These are phyloP conservation scores for Epistrophella euchroma DNA, from an alignment of 2,888 invertebrate genomes.

Conservation along the genomic window DNA sequence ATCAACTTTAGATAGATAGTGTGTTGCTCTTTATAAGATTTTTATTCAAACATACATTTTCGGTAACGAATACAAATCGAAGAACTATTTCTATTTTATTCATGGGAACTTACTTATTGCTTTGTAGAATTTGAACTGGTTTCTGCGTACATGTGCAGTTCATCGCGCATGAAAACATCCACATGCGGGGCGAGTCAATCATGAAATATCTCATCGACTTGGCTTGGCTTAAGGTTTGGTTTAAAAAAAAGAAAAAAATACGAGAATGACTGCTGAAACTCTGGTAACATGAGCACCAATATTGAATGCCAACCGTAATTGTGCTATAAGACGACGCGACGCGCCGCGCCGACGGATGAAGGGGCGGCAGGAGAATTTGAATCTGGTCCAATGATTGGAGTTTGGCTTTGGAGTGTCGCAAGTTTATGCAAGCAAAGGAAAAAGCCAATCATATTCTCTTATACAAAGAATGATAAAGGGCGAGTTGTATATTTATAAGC, in stretches of 20 bases:
- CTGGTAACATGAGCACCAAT: slow-evolving; percentile 45
- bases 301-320: slow-evolving; percentile 59
- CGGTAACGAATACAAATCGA: slow-evolving; percentile 18
- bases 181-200: slow-evolving; percentile 57
- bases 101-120: slow-evolving; percentile 31
- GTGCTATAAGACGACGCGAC: slow-evolving; percentile 3
- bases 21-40: slow-evolving; percentile 8
- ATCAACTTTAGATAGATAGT: slow-evolving; percentile 30
- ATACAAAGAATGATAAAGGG: slow-evolving; percentile 49
- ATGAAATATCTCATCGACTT: slow-evolving; percentile 58
- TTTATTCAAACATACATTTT: slow-evolving; percentile 6
- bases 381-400: slow-evolving; percentile 57
- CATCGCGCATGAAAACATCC: slow-evolving; percentile 17
- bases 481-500: slow-evolving; percentile 42
- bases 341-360: no score
- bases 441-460: slow-evolving; percentile 60
- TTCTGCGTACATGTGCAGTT: slow-evolving; percentile 39
- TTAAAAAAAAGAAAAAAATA: slow-evolving; percentile 31
- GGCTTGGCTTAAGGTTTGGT: slow-evolving; percentile 52
- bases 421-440: slow-evolving; percentile 48
- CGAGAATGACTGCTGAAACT: slow-evolving; percentile 32
- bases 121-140: slow-evolving; percentile 41
- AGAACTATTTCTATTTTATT: slow-evolving; percentile 33
- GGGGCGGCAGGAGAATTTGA: slow-evolving; percentile 46
- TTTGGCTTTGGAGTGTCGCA: slow-evolving; percentile 41